Evolutionary conservation across 2,797 vertebrate species (phyloP), one percentile per base, ranked within the genome.

Genomic region (Pantherophis alleghaniensis): DNA sequence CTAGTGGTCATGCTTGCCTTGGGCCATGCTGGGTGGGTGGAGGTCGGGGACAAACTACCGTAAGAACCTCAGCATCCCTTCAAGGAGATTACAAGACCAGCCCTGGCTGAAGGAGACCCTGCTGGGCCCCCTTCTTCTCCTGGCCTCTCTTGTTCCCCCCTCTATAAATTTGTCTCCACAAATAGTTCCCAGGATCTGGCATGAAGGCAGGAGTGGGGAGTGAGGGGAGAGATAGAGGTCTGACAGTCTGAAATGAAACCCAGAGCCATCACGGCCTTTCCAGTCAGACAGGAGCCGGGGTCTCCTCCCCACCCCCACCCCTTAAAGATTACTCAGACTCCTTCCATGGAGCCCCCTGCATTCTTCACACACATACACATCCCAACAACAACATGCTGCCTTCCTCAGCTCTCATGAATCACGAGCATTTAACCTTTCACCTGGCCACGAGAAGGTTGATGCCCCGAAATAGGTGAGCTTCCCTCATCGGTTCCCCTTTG

Each of bases 161-260:
- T 95, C 95, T 95, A 97, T 97, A 97, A 97, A 96, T 95, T 96
- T 95, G 96, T 96, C 96, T 96, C 96, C 95, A 96, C 95, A 96
- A 97, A 97, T 94, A 90, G 95, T 97, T 97, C 96, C 96, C 96
- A 96, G 96, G 96, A 96, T 96, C 96, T 96, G 95, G 93, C 94
- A 97, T 32, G 96, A 95, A 95, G 96, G 95, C 94, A 95, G 96
- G 96, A 94, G 97, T 96, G 96, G 96, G 97, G 97, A 97, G 96
- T 97, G 97, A 97, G 97, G 95, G 96, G 95, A 97, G 97, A 98
- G 98, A 98, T 98, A 98, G 97, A 94, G 96, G 97, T 96, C 97
- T 98, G 98, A 98, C 98, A 99, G 98, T 97, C 97, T 98, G 98
- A 98, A 98, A 98, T 98, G 98, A 98, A 98, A 98, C 98, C 98